Evolutionary conservation across 1,140 invertebrate genomes (phyloP), one percentile per base, ranked within the genome.

Genomic region (Cherax quadricarinatus): DNA sequence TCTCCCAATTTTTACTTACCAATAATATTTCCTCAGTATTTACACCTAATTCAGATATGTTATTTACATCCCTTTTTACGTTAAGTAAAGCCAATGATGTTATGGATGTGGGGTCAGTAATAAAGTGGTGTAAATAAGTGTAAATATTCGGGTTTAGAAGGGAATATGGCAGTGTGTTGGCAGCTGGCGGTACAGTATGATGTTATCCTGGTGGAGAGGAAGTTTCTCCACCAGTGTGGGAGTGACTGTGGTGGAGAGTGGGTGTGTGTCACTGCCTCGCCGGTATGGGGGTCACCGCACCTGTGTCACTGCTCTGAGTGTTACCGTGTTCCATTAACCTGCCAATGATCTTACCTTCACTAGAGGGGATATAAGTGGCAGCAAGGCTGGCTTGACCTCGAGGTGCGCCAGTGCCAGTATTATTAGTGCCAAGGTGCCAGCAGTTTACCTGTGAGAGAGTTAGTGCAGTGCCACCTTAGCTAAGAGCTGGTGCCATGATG

Each of bases 231-330:
- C 24, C 70, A 75, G 70, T 75, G 70, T 75, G n/a, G 70, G 70
- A 75, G 70, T 30, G 16, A n/a, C 70, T 30, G 70, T 75, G 70
- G 70, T 75, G 21, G 16, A 9, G 70, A 75, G 70, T 30, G 12
- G 70, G 70, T n/a, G 70, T 75, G 70, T 75, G 70, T n/a, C 70
- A n/a, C 70, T 75, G 30, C 24, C 70, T 75, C 24, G 70, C 70
- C 70, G 70, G 70, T 75, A 75, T n/a, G 70, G 24, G n/a, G 21
- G 53, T 6, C 70, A 14, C 53, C 53, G n/a, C 70, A 21, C 16
- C 7, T 30, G 24, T 30, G n/a, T n/a, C 70, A 5, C 16, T 75
- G n/a, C n/a, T 70, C 14, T 16, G 6, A 75, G 7, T 75, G 7
- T 75, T n/a, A 75, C 70, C 70, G 24, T 30, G 70, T 75, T 75